These are phyloP conservation scores for Azorinus chamasolen DNA, from an alignment of 2,888 invertebrate species.

Conservation along the genomic window DNA sequence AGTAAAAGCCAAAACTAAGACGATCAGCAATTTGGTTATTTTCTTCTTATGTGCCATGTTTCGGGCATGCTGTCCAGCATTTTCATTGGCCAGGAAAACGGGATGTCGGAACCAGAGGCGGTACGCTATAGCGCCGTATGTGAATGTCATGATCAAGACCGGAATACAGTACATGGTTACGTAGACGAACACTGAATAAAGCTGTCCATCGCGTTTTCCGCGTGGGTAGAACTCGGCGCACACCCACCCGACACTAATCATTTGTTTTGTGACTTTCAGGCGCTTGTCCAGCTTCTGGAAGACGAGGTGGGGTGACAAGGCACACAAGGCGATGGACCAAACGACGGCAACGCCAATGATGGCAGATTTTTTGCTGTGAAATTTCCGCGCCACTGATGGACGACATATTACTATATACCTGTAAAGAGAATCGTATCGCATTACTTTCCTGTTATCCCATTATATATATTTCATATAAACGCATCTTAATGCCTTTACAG, in stretches of 20 bases:
- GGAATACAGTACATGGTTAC: constrained; percentile 74
- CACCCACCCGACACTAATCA: constrained; percentile 63
- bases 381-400: constrained; percentile 67
- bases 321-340: constrained; percentile 71
- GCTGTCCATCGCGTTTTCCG: constrained; percentile 47
- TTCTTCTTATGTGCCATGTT: constrained; percentile 72
- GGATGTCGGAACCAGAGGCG: constrained; percentile 76
- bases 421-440: constrained; percentile 18
- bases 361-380: constrained; percentile 71
- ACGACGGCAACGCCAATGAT: constrained; percentile 66
- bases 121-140: constrained; percentile 76
- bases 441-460: too few relatives aligned
- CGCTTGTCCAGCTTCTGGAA: constrained; percentile 72
- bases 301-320: constrained; percentile 73
- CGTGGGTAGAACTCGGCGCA: constrained; percentile 75
- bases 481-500: too few relatives aligned
- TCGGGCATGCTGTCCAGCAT: constrained; percentile 64
- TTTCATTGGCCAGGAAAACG: constrained; percentile 71
- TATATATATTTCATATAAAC: too few relatives aligned
- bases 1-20: constrained; percentile 76
- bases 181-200: constrained; percentile 73
- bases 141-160: constrained; percentile 73
- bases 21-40: constrained; percentile 76
- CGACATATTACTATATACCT: constrained; percentile 80
- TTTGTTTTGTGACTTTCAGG: constrained; percentile 53